Evolutionary conservation across 2,888 invertebrate genomes (phyloP), one percentile per base, ranked within the genome.

Genomic region (Cerastoderma edule): DNA sequence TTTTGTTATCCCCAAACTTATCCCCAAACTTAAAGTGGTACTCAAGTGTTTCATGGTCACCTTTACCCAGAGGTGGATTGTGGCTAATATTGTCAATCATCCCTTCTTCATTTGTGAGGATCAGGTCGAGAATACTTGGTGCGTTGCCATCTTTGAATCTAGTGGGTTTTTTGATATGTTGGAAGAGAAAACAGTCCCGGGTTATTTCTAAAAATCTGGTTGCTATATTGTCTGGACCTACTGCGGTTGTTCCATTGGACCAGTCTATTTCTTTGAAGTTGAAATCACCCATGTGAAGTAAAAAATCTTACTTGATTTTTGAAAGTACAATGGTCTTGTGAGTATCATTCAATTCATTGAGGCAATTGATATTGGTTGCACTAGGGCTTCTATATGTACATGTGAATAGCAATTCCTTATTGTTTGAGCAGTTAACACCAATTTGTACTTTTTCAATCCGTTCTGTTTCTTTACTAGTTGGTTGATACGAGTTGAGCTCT

Each of bases 181-280:
- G 50, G 22, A 16, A 50, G 10, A 50, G 22, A n/a, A 16, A 50
- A n/a, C 16, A 13, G 6, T 50, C 50, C 6, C 22, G 22, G 10
- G 22, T 22, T n/a, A n/a, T 50, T 6, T 50, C 22, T n/a, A 50
- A n/a, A 50, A 50, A 50, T n/a, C n/a, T n/a, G n/a, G n/a, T n/a
- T n/a, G n/a, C n/a, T n/a, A 50, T n/a, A 22, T n/a, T 6, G 10
- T 50, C 22, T 50, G 22, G 10, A n/a, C 50, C 50, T n/a, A 16
- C 22, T n/a, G 10, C 22, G 5, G 13, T 16, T 50, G 13, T 50
- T 50, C 22, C 13, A 6, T 16, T 10, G 6, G 10, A 6, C 50
- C 50, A 50, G 22, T 50, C 22, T 50, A 50, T 50, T n/a, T 50
- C 22, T 50, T 50, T 50, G 22, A 50, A 50, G 22, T 50, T 50